Evolutionary conservation across 2,113 vertebrate genomes (phyloP).

Genomic region (Tupaia tana): DNA sequence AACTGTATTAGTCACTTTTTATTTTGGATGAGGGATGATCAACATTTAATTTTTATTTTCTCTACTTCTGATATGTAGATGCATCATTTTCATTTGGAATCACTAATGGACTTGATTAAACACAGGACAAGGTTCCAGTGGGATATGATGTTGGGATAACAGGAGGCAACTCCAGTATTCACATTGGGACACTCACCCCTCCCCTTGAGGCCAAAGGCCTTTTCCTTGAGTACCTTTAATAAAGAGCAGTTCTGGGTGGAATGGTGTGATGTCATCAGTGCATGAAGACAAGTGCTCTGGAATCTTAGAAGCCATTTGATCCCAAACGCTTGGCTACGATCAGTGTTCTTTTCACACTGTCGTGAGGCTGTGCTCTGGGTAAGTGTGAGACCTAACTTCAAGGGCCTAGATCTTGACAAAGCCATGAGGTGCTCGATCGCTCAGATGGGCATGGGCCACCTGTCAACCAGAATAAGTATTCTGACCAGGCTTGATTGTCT

Average conservation of each 20-base stretch:
- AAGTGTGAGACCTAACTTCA: neutral
- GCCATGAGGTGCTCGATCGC: neutral
- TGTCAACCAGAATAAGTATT: too few species aligned
- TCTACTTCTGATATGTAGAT: neutral
- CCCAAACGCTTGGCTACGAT: neutral
- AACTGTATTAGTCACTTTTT: neutral
- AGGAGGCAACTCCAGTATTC: neutral
- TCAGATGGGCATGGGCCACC: neutral
- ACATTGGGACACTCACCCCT: neutral
- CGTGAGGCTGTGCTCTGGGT: neutral
- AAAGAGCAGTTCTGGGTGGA: neutral
- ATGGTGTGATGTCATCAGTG: constrained; percentile 45
- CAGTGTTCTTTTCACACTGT: neutral
- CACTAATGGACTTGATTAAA: neutral
- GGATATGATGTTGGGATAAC: neutral
- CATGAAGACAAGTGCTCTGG: neutral
- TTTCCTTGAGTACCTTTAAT: neutral
- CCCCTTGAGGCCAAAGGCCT: neutral
- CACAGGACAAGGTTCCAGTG: neutral
- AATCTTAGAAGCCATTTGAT: neutral
- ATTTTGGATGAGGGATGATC: neutral
- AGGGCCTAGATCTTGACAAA: neutral
- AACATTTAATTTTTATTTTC: neutral
- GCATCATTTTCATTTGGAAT: neutral
- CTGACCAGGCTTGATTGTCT: neutral